Conservation (phyloP, 2,888 invertebrate species). For the Parapristionchus giblindavisi region DNA sequence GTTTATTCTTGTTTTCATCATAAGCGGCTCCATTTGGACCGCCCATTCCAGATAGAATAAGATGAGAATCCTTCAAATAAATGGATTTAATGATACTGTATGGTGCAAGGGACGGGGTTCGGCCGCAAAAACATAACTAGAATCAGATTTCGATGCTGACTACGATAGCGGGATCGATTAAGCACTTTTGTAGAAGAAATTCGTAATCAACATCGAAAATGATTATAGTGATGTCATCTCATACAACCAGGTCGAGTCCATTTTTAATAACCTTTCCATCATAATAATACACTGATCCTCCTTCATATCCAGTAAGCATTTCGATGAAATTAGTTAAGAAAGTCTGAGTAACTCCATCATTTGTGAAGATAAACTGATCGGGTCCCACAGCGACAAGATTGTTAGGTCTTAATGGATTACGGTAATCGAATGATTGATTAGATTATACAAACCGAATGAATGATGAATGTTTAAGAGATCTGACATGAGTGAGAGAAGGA, state of each 20-base stretch:
- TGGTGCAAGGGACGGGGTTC: background rate
- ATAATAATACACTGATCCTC: conserved; percentile 49
- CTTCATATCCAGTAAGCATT: conserved; percentile 43
- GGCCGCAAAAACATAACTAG: too few species aligned
- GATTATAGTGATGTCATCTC: too few species aligned
- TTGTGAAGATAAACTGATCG: conserved; percentile 49
- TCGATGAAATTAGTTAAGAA: conserved; percentile 44
- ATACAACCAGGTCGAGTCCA: too few species aligned
- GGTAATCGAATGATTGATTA: background rate
- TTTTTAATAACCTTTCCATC: conserved; percentile 46
- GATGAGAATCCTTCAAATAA: conserved; percentile 7
- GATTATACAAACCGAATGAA: background rate
- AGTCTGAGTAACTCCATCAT: conserved; percentile 50
- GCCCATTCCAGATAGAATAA: background rate
- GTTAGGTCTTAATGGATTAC: conserved; percentile 47
- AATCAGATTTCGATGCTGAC: too few species aligned
- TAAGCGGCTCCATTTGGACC: conserved; percentile 52
- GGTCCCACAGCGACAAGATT: conserved; percentile 49
- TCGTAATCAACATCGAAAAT: too few species aligned
- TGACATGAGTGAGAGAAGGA: background rate
- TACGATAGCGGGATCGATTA: too few species aligned
- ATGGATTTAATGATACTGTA: background rate
- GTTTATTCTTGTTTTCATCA: conserved; percentile 43
- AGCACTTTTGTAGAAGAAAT: too few species aligned
- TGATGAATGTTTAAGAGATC: background rate